phyloP scores from a whole-genome alignment of 2,113 vertebrate genomes.

The Columba livia region DNA sequence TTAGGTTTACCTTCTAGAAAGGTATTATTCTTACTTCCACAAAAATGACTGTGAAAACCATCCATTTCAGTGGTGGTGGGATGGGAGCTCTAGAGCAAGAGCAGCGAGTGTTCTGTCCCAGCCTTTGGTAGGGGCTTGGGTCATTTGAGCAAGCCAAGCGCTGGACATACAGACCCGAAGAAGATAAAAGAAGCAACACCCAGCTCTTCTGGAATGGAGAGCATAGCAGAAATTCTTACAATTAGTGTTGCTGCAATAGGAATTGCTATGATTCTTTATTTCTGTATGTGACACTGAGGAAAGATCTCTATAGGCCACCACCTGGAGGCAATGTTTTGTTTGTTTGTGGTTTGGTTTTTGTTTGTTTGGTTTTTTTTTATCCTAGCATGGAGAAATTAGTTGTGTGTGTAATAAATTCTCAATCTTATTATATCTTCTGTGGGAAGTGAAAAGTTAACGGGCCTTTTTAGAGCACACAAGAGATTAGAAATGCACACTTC shows the following conservation, averaged over 20 bases:
- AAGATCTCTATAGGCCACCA: neutral
- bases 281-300: neutral
- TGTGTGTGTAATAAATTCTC: neutral
- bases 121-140: neutral
- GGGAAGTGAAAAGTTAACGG: neutral
- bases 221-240: neutral
- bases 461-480: neutral
- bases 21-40: neutral
- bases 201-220: neutral
- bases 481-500: neutral
- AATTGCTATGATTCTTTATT: neutral
- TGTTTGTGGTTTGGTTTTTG: neutral
- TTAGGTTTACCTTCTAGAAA: neutral
- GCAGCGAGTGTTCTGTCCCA: accelerated
- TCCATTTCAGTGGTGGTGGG: neutral
- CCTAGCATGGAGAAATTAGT: neutral
- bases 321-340: neutral
- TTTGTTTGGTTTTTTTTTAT: no score
- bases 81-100: neutral
- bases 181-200: neutral
- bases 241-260: neutral
- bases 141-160: neutral
- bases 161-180: neutral
- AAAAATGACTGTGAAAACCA: neutral
- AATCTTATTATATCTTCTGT: neutral